phyloP scores from a whole-genome alignment of 2,888 invertebrate genomes.

The Phanerotoma sp. region DNA sequence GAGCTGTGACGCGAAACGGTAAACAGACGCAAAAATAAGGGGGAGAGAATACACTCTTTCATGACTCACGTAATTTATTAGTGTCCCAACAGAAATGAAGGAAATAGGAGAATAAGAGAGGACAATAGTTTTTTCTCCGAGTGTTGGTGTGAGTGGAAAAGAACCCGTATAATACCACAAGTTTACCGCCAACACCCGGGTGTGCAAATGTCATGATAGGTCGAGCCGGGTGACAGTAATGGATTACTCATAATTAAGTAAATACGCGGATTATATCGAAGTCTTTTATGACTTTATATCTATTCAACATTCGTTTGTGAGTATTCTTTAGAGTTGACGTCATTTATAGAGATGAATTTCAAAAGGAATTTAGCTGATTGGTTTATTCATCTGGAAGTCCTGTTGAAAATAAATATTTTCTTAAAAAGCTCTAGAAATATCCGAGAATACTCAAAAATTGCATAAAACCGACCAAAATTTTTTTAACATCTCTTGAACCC shows the following conservation, averaged over 20 bases:
- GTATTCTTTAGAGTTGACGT: too few relatives aligned
- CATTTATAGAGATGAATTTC: too few relatives aligned
- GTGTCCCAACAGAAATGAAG: background rate
- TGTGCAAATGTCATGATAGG: conserved; percentile 20
- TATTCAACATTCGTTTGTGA: background rate
- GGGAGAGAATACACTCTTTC: background rate
- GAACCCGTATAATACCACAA: conserved; percentile 6
- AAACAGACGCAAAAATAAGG: conserved; percentile 11
- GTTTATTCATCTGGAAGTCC: too few relatives aligned
- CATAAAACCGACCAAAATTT: too few relatives aligned
- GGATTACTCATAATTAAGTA: conserved; percentile 52
- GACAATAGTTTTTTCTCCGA: background rate
- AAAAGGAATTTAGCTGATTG: too few relatives aligned
- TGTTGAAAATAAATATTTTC: too few relatives aligned
- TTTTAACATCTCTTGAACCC: too few relatives aligned
- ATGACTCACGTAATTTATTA: conserved; percentile 9
- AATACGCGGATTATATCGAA: conserved; percentile 36
- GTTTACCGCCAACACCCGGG: background rate
- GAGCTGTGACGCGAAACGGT: conserved; percentile 14
- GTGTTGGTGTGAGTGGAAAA: conserved; percentile 8
- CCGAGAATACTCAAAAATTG: too few relatives aligned
- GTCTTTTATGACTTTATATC: background rate
- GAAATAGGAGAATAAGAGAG: background rate
- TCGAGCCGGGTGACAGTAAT: conserved; percentile 36
- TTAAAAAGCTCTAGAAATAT: too few relatives aligned